A percentile compares a stretch with the other conserved stretches of the same genome.
Conservation (phyloP, 2,113 vertebrate genomes). For the Myrmecobius fasciatus region DNA sequence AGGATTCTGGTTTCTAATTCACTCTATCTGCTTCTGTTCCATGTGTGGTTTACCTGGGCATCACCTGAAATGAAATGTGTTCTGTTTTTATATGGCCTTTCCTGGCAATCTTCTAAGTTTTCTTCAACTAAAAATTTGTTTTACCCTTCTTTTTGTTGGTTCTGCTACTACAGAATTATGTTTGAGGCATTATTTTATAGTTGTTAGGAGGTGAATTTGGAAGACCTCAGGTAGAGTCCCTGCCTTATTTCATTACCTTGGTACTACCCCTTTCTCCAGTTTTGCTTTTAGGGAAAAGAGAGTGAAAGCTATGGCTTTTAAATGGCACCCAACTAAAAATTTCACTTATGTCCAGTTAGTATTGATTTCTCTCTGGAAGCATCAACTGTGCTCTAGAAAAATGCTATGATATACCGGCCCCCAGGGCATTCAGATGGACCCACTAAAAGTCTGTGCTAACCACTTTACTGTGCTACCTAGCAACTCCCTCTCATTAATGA, state of each 20-base stretch:
- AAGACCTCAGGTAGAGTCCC: no score
- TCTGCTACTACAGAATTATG: no score
- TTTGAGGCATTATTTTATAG: no score
- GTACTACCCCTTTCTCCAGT: neutral
- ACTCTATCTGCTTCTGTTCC: neutral
- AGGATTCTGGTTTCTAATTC: neutral
- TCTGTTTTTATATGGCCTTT: no score
- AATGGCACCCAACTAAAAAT: neutral
- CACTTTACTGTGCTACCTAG: neutral
- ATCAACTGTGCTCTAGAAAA: neutral
- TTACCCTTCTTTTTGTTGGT: no score
- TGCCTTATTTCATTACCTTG: no score
- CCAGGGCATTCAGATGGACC: neutral
- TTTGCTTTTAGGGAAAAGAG: neutral
- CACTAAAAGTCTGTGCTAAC: neutral
- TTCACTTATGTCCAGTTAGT: neutral
- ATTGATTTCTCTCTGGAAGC: neutral
- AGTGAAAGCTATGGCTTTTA: neutral
- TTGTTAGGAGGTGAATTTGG: no score
- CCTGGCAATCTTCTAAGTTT: no score
- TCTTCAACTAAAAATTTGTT: no score
- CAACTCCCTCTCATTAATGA: neutral
- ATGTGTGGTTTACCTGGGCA: neutral
- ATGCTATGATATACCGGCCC: neutral
- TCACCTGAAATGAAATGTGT: no score